Percentiles rank a stretch among this genome's conserved stretches.
These are phyloP conservation scores for Cebidichthys violaceus DNA, from an alignment of 2,113 vertebrate genomes.

Conservation along the genomic window DNA sequence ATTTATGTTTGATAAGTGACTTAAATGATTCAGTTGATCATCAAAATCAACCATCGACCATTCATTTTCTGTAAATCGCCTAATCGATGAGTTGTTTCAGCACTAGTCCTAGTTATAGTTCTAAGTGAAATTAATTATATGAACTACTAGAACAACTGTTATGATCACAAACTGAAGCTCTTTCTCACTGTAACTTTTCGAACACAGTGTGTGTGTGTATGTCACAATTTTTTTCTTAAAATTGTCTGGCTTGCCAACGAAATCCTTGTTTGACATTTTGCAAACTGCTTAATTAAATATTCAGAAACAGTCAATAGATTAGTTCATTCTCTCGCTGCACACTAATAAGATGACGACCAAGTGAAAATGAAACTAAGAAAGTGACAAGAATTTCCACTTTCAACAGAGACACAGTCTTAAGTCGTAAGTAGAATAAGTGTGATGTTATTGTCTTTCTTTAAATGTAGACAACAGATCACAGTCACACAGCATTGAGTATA, in stretches of 20 bases:
- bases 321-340: background rate
- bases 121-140: background rate
- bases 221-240: background rate
- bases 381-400: background rate
- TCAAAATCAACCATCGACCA: background rate
- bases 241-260: background rate
- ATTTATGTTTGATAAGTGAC: background rate
- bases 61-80: background rate
- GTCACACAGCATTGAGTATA: background rate
- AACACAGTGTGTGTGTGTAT: background rate
- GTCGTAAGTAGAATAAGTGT: background rate
- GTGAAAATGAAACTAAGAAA: constrained; percentile 12
- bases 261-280: background rate
- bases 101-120: background rate
- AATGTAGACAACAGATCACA: background rate
- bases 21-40: background rate
- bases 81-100: background rate
- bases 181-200: background rate
- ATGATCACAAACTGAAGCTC: background rate
- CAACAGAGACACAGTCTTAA: background rate
- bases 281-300: background rate
- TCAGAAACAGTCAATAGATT: background rate
- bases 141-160: background rate
- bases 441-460: background rate
- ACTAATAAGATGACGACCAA: background rate